A percentile compares a stretch with the other conserved stretches of the same genome.
These are phyloP conservation scores for Achlya flavicornis DNA, from an alignment of 2,888 invertebrate species.

Conservation along the genomic window DNA sequence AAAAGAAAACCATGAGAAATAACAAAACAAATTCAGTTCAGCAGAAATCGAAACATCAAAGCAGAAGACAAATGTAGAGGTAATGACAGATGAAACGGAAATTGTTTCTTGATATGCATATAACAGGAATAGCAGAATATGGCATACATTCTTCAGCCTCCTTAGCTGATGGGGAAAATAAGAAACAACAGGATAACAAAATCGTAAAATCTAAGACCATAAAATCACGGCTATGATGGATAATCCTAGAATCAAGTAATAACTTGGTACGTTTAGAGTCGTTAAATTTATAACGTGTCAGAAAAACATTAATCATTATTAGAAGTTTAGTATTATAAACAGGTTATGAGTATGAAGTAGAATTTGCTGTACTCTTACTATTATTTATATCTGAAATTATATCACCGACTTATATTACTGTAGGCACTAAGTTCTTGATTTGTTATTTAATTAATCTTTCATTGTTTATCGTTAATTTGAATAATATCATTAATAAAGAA, in stretches of 20 bases:
- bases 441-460: too few relatives aligned
- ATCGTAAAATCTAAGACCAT: constrained; percentile 13
- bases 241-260: constrained; percentile 28
- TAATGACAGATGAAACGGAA: neutral
- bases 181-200: too few relatives aligned
- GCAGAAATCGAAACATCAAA: neutral
- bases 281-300: constrained; percentile 30
- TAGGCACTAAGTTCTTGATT: neutral
- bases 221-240: constrained; percentile 13
- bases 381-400: neutral
- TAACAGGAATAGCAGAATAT: neutral
- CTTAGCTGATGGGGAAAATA: constrained; percentile 9
- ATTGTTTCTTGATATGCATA: constrained; percentile 1
- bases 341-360: constrained; percentile 22
- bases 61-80: neutral
- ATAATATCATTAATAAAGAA: too few relatives aligned
- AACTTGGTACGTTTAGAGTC: constrained; percentile 24
- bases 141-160: neutral
- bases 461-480: too few relatives aligned
- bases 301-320: constrained; percentile 27
- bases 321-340: constrained; percentile 24
- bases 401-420: neutral
- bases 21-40: neutral
- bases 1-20: neutral
- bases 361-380: neutral